Conservation (phyloP, 2,888 invertebrate species). For the Lutraria lutraria region DNA sequence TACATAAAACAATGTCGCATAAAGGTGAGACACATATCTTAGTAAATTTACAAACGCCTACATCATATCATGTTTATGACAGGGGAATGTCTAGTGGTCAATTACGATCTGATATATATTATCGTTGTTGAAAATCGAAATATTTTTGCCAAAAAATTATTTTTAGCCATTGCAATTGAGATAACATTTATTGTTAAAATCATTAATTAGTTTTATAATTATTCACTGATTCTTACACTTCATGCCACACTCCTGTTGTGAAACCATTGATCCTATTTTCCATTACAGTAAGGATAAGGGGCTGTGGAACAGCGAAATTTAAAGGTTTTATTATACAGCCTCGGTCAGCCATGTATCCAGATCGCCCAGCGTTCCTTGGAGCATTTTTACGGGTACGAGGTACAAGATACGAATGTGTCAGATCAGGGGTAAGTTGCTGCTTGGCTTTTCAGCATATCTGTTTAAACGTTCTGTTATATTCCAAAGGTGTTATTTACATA, state of each 20-base stretch:
- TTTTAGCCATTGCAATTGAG: too few species aligned
- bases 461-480: too few species aligned
- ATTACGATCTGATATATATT: neutral
- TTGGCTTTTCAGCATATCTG: neutral
- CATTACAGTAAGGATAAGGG: constrained; percentile 68
- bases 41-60: neutral
- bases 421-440: constrained; percentile 62
- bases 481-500: too few species aligned
- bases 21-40: neutral
- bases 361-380: constrained; percentile 71
- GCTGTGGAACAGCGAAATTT: constrained; percentile 67
- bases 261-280: too few species aligned
- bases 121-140: neutral
- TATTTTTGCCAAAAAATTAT: too few species aligned
- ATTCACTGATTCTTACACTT: too few species aligned
- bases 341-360: constrained; percentile 70
- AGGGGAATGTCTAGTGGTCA: neutral
- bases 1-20: neutral
- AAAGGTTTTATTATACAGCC: constrained; percentile 75
- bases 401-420: constrained; percentile 72
- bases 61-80: neutral
- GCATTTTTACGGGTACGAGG: constrained; percentile 71
- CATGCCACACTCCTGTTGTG: too few species aligned
- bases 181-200: too few species aligned
- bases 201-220: too few species aligned